phyloP scores from a whole-genome alignment of 2,888 invertebrate species.

The Endotricha flammealis region DNA sequence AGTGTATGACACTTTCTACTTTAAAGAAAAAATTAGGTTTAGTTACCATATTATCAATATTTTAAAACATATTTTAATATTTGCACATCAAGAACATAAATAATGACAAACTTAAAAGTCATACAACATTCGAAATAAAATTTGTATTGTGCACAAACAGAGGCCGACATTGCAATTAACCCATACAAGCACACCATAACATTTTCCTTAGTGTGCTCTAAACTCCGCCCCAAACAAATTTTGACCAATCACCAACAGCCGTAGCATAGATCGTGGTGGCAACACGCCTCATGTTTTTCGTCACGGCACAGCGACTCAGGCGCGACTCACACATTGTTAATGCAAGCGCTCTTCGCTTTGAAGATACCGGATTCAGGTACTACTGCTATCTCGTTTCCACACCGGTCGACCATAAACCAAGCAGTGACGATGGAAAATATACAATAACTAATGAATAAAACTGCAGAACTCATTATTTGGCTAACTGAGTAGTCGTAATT shows the following conservation, averaged over 20 bases:
- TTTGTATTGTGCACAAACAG: slow-evolving; percentile 59
- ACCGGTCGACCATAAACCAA: slow-evolving; percentile 30
- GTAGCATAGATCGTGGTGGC: slow-evolving; percentile 71
- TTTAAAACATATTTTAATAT: slow-evolving; percentile 6
- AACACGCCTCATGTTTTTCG: slow-evolving; percentile 75
- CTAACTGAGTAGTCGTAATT: background rate
- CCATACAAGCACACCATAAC: slow-evolving; percentile 49
- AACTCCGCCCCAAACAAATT: slow-evolving; percentile 69
- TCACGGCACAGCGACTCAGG: slow-evolving; percentile 75
- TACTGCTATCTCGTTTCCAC: slow-evolving; percentile 63
- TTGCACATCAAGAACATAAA: slow-evolving; percentile 16
- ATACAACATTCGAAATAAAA: slow-evolving; percentile 48
- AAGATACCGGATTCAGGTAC: slow-evolving; percentile 65
- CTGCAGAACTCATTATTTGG: background rate
- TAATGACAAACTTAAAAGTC: slow-evolving; percentile 47
- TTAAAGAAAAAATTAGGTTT: too few species aligned
- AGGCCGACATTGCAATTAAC: slow-evolving; percentile 74
- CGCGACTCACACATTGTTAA: slow-evolving; percentile 78
- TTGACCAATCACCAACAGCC: slow-evolving; percentile 59
- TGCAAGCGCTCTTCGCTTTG: slow-evolving; percentile 63
- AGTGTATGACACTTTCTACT: too few species aligned
- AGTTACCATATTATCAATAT: background rate
- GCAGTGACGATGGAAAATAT: slow-evolving; percentile 12
- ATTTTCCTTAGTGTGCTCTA: slow-evolving; percentile 60
- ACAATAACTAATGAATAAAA: background rate